These are phyloP conservation scores for Cydia pomonella DNA, from an alignment of 1,140 invertebrate genomes.

Conservation along the genomic window DNA sequence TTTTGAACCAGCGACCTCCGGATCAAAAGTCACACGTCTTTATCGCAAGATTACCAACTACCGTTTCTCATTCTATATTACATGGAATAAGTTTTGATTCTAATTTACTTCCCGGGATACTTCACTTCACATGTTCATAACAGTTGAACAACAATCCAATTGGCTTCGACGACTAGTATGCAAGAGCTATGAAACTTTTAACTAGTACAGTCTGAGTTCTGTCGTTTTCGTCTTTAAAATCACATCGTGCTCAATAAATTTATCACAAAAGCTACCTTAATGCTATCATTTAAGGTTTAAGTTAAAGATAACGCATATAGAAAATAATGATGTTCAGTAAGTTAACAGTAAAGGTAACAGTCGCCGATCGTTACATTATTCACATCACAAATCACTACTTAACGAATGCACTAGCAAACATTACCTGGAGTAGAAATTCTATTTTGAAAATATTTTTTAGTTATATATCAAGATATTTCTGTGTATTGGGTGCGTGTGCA, in stretches of 20 bases:
- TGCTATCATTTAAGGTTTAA: neutral
- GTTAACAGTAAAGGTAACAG: neutral
- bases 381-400: neutral
- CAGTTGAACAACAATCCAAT: constrained; percentile 54
- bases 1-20: too few relatives aligned
- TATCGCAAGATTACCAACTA: too few relatives aligned
- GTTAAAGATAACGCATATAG: neutral
- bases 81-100: too few relatives aligned
- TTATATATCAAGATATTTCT: too few relatives aligned
- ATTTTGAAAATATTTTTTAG: too few relatives aligned
- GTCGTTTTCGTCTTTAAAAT: neutral
- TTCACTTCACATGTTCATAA: constrained; percentile 19
- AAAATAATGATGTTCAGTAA: neutral
- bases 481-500: too few relatives aligned
- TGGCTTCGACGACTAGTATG: constrained; percentile 46
- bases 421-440: neutral
- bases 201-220: constrained; percentile 33
- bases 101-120: too few relatives aligned
- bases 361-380: neutral
- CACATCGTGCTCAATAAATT: neutral
- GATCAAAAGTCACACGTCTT: too few relatives aligned
- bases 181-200: constrained; percentile 48
- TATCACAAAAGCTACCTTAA: neutral
- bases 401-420: neutral
- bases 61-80: too few relatives aligned